Percentiles rank a stretch among this genome's conserved stretches.
Evolutionary conservation across 2,113 vertebrate species (phyloP).

Genomic region (Propithecus coquereli): DNA sequence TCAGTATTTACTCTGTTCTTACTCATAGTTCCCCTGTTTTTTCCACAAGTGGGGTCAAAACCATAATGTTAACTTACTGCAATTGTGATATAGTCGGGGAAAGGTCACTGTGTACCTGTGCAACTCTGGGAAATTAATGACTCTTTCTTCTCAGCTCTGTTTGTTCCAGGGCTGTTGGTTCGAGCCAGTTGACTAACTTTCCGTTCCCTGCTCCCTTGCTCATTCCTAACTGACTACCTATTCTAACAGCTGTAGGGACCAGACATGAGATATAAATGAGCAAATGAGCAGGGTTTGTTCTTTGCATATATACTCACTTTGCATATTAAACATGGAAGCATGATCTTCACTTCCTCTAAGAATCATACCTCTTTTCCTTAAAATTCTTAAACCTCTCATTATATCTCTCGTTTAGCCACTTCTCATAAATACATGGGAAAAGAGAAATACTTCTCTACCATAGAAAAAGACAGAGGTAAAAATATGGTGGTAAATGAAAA

Average conservation of each 20-base stretch:
- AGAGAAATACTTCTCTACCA: neutral
- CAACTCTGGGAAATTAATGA: too few relatives aligned
- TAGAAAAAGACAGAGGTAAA: neutral
- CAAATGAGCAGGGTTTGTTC: neutral
- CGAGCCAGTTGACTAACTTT: too few relatives aligned
- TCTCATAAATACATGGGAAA: neutral
- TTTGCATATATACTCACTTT: neutral
- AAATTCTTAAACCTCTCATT: neutral
- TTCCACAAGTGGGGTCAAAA: too few relatives aligned
- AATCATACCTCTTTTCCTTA: neutral
- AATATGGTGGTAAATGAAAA: neutral
- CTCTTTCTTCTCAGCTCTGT: too few relatives aligned
- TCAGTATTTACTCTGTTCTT: too few relatives aligned
- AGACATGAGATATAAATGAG: neutral
- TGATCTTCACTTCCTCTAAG: neutral
- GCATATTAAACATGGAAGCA: neutral
- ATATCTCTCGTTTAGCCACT: neutral
- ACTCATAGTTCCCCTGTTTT: too few relatives aligned
- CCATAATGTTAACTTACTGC: too few relatives aligned
- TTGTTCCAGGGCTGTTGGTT: too few relatives aligned
- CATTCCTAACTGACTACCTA: too few relatives aligned
- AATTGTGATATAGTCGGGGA: too few relatives aligned
- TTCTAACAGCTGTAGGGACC: neutral
- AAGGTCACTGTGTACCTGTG: too few relatives aligned
- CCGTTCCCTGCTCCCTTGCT: too few relatives aligned